A percentile compares a stretch with the other conserved stretches of the same genome.
Conservation (phyloP, 2,888 invertebrate species). For the Gandaritis pyraliata region DNA sequence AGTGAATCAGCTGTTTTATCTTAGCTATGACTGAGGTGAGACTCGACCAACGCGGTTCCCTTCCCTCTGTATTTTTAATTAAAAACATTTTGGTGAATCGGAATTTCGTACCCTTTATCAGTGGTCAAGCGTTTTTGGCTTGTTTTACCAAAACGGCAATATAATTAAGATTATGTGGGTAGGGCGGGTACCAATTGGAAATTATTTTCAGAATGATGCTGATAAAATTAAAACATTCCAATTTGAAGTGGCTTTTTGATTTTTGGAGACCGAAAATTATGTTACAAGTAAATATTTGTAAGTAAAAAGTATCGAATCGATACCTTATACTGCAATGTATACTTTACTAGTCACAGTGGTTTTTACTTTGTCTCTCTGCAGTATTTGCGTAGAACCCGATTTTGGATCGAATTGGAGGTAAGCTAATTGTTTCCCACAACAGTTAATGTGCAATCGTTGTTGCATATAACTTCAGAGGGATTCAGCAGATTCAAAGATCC, state of each 20-base stretch:
- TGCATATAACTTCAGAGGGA: no score
- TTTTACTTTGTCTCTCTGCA: no score
- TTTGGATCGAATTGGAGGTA: no score
- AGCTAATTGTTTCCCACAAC: no score
- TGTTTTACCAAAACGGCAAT: constrained; percentile 41
- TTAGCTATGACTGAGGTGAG: constrained; percentile 41
- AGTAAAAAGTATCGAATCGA: no score
- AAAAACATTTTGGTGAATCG: constrained; percentile 56
- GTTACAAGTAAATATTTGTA: no score
- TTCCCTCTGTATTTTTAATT: constrained; percentile 60
- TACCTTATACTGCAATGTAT: no score
- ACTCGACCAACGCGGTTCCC: constrained; percentile 50
- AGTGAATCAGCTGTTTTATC: neutral
- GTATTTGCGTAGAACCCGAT: no score
- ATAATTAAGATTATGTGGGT: constrained; percentile 36
- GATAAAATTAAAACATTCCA: neutral
- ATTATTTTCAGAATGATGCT: constrained; percentile 21
- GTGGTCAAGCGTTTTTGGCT: constrained; percentile 36
- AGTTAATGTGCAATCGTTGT: no score
- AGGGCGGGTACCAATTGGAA: constrained; percentile 22
- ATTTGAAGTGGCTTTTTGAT: constrained; percentile 10
- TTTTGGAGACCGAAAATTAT: constrained; percentile 3
- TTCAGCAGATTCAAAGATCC: no score
- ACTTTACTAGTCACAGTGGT: no score
- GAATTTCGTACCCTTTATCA: constrained; percentile 44